Evolutionary conservation across 30 jellyfish, hydroid and myxozoan genomes (phyloP), one percentile per base, ranked within the genome.

Genomic region (Catostylus mosaicus): DNA sequence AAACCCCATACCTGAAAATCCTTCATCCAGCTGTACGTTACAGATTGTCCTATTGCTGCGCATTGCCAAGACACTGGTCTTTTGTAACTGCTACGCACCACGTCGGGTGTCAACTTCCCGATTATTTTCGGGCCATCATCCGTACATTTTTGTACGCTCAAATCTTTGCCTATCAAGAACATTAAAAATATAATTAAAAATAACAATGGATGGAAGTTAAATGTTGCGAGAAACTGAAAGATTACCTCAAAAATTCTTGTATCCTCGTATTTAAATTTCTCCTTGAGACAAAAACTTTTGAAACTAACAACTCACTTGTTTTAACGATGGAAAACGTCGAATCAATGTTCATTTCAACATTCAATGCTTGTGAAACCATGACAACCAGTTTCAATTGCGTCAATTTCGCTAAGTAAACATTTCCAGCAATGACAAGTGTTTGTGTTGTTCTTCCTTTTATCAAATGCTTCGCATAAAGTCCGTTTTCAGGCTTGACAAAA

Each of bases 41-140:
- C 77, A 19, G 87, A 72, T 12, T 27, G 43, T 5, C 98, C 98
- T 5, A 82, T 56, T 11, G 98, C 98, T 27, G 54, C 40, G 75
- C 97, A 86, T 37, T 77, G 61, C 96, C 94, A 93, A 18, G 77
- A 63, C 18, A 87, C 83, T 23, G 78, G 38, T n/a, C 52, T 73
- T 38, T 76, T 73, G 73, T 30, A 67, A 45, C 80, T 69, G 27
- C 83, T 71, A 31, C 98, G 91, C 23, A 88, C 30, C 26, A 29
- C 84, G 12, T 64, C 86, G 8, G 96, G 97, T n/a, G 46, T 26
- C 73, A 93, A 54, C 32, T 74, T 77, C 0, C 91, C 96, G 57
- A 87, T 69, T 1, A 93, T 76, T 27, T 64, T 93, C 8, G 98
- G 98, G 1, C 98, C 98, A 67, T 57, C 52, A 63, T 93, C 98